These are phyloP conservation scores for Hypomesus transpacificus DNA, from an alignment of 2,113 vertebrate genomes.

Conservation along the genomic window DNA sequence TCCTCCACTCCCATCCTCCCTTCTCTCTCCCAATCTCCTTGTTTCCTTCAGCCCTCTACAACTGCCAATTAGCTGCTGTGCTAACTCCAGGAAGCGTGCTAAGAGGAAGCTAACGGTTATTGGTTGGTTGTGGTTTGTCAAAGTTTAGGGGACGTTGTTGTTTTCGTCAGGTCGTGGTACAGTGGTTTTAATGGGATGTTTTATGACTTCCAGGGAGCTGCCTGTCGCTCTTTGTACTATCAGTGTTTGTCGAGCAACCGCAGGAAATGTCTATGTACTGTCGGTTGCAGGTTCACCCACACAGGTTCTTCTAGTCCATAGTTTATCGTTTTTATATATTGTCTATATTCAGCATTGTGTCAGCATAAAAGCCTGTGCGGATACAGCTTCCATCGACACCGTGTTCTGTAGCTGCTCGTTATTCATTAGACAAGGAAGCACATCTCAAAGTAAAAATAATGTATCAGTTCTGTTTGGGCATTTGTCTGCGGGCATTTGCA, in stretches of 20 bases:
- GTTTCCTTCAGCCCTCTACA: constrained; percentile 42
- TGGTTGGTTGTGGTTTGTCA: neutral
- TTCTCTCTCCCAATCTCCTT: constrained; percentile 31
- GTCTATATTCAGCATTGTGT: neutral
- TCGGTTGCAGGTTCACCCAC: neutral
- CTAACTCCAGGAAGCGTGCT: constrained; percentile 27
- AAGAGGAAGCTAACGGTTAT: neutral
- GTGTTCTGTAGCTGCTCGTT: too few relatives aligned
- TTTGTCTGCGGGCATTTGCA: too few relatives aligned
- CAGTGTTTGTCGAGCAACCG: neutral
- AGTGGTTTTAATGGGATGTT: neutral
- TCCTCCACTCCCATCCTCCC: constrained; percentile 6
- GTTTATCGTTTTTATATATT: neutral
- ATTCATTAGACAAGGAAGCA: too few relatives aligned
- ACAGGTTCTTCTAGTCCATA: neutral
- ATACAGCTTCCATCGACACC: too few relatives aligned
- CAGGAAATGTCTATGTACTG: neutral
- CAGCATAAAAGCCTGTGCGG: too few relatives aligned
- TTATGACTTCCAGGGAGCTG: neutral
- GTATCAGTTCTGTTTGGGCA: too few relatives aligned
- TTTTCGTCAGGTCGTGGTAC: neutral
- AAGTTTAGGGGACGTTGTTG: neutral
- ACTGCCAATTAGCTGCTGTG: constrained; percentile 25
- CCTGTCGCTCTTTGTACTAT: neutral
- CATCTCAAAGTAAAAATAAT: too few relatives aligned